These are phyloP conservation scores for Eubasilissa regina DNA, from an alignment of 1,140 invertebrate species.

Conservation along the genomic window DNA sequence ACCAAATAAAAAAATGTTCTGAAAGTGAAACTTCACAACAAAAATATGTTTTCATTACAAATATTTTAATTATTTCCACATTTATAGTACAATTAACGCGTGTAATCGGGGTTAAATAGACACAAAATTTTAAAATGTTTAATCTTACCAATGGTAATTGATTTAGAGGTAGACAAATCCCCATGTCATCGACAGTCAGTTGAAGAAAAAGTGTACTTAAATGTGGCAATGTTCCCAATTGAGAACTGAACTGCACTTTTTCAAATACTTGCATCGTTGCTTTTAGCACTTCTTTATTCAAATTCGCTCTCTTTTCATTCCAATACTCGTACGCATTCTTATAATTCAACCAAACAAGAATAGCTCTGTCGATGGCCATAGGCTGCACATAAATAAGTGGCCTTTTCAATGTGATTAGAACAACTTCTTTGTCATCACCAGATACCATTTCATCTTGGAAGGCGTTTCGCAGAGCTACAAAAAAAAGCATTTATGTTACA, in stretches of 20 bases:
- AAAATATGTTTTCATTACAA: no score
- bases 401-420: slow-evolving; percentile 91
- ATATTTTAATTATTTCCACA: no score
- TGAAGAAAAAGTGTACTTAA: slow-evolving; percentile 94
- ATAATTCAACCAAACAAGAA: slow-evolving; percentile 98
- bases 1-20: no score
- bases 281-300: slow-evolving; percentile 89
- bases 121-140: no score
- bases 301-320: slow-evolving; percentile 93
- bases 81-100: no score
- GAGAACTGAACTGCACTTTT: slow-evolving; percentile 82
- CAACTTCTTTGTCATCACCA: slow-evolving; percentile 93
- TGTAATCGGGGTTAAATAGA: no score
- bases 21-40: no score
- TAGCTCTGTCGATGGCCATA: slow-evolving; percentile 95
- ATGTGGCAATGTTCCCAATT: slow-evolving; percentile 78
- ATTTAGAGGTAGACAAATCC: slow-evolving; percentile 94
- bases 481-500: not conserved
- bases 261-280: slow-evolving; percentile 84
- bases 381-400: slow-evolving; percentile 97
- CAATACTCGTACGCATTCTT: slow-evolving; percentile 99
- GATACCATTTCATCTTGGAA: slow-evolving; percentile 93
- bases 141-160: slow-evolving; percentile 76
- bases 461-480: slow-evolving; percentile 80
- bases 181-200: slow-evolving; percentile 96